These are phyloP conservation scores for Chrysomela aeneicollis DNA, from an alignment of 2,888 invertebrate genomes.

Conservation along the genomic window DNA sequence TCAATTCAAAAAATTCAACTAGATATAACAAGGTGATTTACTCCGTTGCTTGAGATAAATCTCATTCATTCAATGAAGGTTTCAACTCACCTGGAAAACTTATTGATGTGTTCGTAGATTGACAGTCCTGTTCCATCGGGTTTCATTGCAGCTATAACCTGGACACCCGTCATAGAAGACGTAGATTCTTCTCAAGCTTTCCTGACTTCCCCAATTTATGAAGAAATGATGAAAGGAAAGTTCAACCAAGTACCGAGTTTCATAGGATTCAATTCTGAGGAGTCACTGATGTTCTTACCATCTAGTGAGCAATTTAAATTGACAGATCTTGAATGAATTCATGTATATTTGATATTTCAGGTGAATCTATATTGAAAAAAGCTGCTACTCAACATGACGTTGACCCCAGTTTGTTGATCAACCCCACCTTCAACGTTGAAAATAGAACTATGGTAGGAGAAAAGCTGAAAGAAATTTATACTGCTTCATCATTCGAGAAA, in stretches of 20 bases:
- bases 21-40: too few relatives aligned
- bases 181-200: neutral
- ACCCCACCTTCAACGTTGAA: conserved; percentile 15
- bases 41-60: too few relatives aligned
- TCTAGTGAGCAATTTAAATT: too few relatives aligned
- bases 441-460: conserved; percentile 17
- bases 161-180: conserved; percentile 24
- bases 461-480: conserved; percentile 17
- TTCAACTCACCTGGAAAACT: conserved; percentile 1
- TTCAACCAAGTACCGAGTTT: conserved; percentile 23
- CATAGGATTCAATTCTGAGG: conserved; percentile 25
- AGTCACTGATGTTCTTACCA: conserved; percentile 10
- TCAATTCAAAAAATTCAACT: too few relatives aligned
- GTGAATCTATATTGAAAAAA: neutral
- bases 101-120: neutral
- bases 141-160: conserved; percentile 5
- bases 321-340: neutral
- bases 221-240: conserved; percentile 25
- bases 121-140: neutral
- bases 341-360: neutral
- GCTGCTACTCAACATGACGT: neutral
- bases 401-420: neutral
- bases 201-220: conserved; percentile 19
- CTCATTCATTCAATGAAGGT: too few relatives aligned
- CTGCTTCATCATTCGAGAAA: neutral